Percentiles rank a stretch among this genome's conserved stretches.
phyloP scores from a whole-genome alignment of 2,888 invertebrate genomes.

The Netelia melanura region DNA sequence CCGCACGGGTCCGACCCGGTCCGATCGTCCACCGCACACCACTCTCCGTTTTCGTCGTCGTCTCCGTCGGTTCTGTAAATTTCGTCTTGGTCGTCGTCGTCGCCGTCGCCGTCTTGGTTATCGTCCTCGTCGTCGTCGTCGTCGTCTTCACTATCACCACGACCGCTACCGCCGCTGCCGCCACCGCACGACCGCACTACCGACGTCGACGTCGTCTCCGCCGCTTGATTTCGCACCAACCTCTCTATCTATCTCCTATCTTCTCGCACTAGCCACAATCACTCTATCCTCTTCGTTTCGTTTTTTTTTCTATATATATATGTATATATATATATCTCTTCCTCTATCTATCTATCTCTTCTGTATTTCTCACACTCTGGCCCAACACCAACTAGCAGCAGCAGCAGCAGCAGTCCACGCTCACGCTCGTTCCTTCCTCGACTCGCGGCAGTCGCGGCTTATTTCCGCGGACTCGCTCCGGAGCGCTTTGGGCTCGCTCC shows the following conservation, averaged over 20 bases:
- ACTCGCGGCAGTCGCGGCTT: slow-evolving; percentile 42
- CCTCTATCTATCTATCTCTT: slow-evolving; percentile 38
- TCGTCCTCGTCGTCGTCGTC: slow-evolving; percentile 48
- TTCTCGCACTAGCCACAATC: slow-evolving; percentile 19
- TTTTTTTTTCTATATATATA: slow-evolving; percentile 13
- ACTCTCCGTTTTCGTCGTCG: slow-evolving; percentile 77
- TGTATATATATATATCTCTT: slow-evolving; percentile 20
- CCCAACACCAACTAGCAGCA: slow-evolving; percentile 54
- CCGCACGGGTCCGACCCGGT: slow-evolving; percentile 73
- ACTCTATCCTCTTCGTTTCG: slow-evolving; percentile 25
- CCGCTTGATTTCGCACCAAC: slow-evolving; percentile 25
- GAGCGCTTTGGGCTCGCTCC: slow-evolving; percentile 37
- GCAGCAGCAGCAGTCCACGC: slow-evolving; percentile 58
- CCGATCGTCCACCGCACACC: slow-evolving; percentile 80
- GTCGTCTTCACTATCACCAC: slow-evolving; percentile 73
- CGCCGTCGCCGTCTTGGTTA: slow-evolving; percentile 39
- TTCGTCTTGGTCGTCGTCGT: slow-evolving; percentile 45
- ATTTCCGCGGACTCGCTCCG: slow-evolving; percentile 44
- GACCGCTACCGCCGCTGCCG: slow-evolving; percentile 52
- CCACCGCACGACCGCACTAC: slow-evolving; percentile 35
- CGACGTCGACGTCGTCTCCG: slow-evolving; percentile 61
- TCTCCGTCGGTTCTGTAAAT: slow-evolving; percentile 22
- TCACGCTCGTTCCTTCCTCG: slow-evolving; percentile 69
- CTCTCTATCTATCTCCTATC: slow-evolving; percentile 49
- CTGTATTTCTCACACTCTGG: slow-evolving; percentile 42